phyloP scores from a whole-genome alignment of 2,113 vertebrate species.

The Cyphomyrus discorhynchus region DNA sequence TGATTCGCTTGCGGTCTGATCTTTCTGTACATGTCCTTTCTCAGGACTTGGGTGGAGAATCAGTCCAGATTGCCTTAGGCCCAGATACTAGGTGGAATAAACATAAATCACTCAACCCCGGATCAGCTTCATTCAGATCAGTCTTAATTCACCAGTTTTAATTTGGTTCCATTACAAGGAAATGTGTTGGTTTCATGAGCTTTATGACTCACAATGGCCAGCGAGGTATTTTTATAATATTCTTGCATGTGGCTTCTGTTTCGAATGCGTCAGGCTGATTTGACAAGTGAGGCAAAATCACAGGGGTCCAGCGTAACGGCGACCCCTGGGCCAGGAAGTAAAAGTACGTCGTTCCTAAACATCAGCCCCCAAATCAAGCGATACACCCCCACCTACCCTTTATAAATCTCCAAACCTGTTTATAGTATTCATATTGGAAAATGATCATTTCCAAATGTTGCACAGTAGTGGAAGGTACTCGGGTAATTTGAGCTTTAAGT shows the following conservation, averaged over 20 bases:
- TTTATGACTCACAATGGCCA: background rate
- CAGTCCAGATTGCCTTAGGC: background rate
- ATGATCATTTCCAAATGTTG: background rate
- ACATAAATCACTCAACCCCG: background rate
- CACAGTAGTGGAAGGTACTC: background rate
- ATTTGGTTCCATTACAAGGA: background rate
- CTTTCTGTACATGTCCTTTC: background rate
- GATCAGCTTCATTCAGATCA: background rate
- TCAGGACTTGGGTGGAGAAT: background rate
- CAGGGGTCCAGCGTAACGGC: background rate
- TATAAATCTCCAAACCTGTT: background rate
- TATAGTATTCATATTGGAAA: background rate
- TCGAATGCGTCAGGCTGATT: background rate
- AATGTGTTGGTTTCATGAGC: background rate
- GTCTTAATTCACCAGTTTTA: background rate
- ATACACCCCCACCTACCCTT: background rate
- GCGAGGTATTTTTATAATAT: background rate
- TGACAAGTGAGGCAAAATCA: background rate
- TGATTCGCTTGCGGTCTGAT: background rate
- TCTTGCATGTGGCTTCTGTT: background rate
- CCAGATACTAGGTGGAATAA: slow-evolving; percentile 1
- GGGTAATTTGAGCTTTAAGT: background rate
- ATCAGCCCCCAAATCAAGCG: background rate
- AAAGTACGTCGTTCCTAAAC: background rate
- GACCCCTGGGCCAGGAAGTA: background rate